Base-by-base conservation (phyloP, 2,113 vertebrate genomes). In the Centrocercus urophasianus region DNA sequence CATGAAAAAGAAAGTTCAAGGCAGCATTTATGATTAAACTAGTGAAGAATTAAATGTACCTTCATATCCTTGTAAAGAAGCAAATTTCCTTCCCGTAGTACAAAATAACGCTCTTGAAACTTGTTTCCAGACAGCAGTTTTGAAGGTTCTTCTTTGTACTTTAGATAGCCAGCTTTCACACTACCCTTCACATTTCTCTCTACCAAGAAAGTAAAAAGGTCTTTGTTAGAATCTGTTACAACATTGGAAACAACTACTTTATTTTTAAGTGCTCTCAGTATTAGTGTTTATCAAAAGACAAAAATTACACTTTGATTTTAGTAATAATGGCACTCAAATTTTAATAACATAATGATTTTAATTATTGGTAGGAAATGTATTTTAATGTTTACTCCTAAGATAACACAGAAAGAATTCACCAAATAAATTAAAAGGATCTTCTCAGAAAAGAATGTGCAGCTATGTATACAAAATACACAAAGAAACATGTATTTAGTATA, bases 101-200 rank as follows among this genome's bases (percentile, higher is more conserved):
- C 97, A 56, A 98, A 97, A 61, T 99, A 99, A 80, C 98, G 98
- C 38, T 99, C 99, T 95, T 99, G 99, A 97, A 99, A 99, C 92
- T 98, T 99, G 97, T 98, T 98, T 84, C 98, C 99, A 3, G 98
- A 98, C 48, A 99, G 97, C 57, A 99, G 97, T 97, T 99, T 99
- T 92, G 98, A 98, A 60, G 98, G 98, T 45, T 99, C 98, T 67
- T 99, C 99, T 88, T 97, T 99, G 97, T 98, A 98, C 97, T 99
- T 99, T 78, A 99, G 88, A 82, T 94, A 91, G 52, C 98, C 98
- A 28, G 98, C 97, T 98, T 98, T 99, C 64, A 97, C 38, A 1
- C 81, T 86, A 64, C 95, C 97, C 61, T 95, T 96, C 11, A 93
- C 84, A 38, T 56, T 97, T 63, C 97, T 98, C 80, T 98, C 98